phyloP scores from a whole-genome alignment of 2,888 invertebrate genomes.

The Melanostoma mellinum region DNA sequence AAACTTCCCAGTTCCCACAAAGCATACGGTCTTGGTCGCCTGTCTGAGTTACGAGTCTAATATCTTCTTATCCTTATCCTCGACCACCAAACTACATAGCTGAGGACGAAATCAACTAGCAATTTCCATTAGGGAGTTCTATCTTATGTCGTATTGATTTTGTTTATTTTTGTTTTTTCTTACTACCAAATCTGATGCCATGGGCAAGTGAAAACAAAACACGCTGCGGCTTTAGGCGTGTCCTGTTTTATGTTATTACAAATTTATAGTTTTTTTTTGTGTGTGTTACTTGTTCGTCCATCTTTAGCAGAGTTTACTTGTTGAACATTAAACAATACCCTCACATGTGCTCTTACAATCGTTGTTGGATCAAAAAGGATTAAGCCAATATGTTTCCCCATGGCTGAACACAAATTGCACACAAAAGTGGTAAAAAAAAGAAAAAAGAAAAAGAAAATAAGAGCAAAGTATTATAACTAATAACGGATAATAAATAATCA shows the following conservation, averaged over 20 bases:
- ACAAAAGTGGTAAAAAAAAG: slow-evolving; percentile 40
- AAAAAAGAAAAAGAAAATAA: not conserved
- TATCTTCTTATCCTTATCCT: too few species aligned
- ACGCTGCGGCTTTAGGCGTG: slow-evolving; percentile 8
- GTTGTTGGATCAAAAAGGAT: slow-evolving; percentile 51
- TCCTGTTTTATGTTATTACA: slow-evolving; percentile 45
- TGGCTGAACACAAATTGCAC: slow-evolving; percentile 52
- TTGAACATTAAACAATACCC: slow-evolving; percentile 36
- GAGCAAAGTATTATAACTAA: slow-evolving; percentile 55
- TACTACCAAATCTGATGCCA: slow-evolving; percentile 48
- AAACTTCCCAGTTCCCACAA: slow-evolving; percentile 38
- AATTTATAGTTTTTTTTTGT: slow-evolving; percentile 38
- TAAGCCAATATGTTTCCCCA: slow-evolving; percentile 46
- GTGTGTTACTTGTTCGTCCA: not conserved
- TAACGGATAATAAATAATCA: slow-evolving; percentile 66
- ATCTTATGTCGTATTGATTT: slow-evolving; percentile 63
- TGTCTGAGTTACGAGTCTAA: not conserved
- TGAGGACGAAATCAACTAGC: slow-evolving; percentile 25
- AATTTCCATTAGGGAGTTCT: slow-evolving; percentile 42
- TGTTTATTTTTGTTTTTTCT: slow-evolving; percentile 60
- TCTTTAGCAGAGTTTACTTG: slow-evolving; percentile 28
- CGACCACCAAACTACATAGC: too few species aligned
- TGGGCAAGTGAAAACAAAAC: slow-evolving; percentile 11
- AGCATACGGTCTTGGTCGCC: slow-evolving; percentile 9
- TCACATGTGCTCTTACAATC: not conserved